Percentiles rank a stretch among this genome's conserved stretches.
Conservation (phyloP, 2,797 vertebrate genomes). For the Vireo griseus region DNA sequence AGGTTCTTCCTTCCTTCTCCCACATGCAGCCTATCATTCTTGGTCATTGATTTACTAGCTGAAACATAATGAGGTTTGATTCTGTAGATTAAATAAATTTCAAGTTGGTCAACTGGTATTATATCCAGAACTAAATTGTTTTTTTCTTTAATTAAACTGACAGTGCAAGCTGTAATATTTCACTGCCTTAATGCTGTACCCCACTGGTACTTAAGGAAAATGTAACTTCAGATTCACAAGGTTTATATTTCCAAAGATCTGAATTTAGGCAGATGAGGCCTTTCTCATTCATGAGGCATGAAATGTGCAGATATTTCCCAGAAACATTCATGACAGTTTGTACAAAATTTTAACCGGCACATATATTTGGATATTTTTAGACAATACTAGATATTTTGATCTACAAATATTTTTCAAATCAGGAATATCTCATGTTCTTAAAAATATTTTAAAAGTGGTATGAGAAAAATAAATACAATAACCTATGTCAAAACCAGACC, state of each 20-base stretch:
- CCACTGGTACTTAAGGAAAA: not conserved
- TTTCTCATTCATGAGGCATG: too few species aligned
- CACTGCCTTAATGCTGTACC: not conserved
- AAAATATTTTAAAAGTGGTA: not conserved
- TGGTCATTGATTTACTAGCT: not conserved
- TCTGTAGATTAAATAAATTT: not conserved
- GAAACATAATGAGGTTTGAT: not conserved
- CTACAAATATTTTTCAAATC: not conserved
- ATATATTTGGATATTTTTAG: not conserved
- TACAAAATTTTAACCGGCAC: not conserved
- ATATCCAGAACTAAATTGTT: fast-evolving
- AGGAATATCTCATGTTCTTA: not conserved
- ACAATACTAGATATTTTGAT: not conserved
- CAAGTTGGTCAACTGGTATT: not conserved
- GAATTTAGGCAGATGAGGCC: too few species aligned
- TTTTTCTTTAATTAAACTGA: not conserved
- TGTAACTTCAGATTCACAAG: not conserved
- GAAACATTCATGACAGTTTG: not conserved
- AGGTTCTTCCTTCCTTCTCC: fast-evolving
- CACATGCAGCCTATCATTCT: fast-evolving
- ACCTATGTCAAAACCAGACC: not conserved
- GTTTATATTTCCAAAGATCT: not conserved
- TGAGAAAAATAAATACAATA: not conserved
- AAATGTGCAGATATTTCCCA: not conserved
- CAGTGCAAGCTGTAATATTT: not conserved